phyloP scores from a whole-genome alignment of 2,888 invertebrate genomes.

The Alloscopus bannaensis region DNA sequence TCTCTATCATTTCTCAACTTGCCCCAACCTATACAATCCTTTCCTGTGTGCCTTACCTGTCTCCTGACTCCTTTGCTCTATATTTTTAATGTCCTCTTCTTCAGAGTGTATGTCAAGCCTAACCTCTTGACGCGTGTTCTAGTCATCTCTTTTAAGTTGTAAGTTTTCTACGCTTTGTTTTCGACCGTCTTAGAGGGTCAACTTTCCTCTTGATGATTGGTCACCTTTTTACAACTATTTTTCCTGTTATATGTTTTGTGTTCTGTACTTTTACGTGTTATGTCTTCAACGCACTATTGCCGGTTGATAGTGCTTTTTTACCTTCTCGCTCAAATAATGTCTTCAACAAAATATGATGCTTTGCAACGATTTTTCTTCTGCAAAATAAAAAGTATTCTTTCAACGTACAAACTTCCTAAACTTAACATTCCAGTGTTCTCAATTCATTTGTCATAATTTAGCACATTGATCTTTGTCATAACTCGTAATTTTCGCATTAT shows the following conservation, averaged over 20 bases:
- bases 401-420: not conserved
- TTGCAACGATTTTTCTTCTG: constrained; percentile 6
- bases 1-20: not conserved
- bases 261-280: constrained; percentile 19
- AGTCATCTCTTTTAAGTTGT: constrained; percentile 33
- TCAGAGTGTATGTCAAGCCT: not conserved
- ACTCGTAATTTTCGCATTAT: not conserved
- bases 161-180: not conserved
- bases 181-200: not conserved
- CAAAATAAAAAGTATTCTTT: not conserved
- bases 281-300: constrained; percentile 38
- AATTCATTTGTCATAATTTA: no score
- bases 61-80: constrained; percentile 1
- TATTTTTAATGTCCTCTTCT: not conserved
- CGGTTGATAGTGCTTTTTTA: constrained; percentile 45
- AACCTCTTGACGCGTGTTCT: constrained; percentile 40
- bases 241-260: constrained; percentile 16
- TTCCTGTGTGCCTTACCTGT: not conserved
- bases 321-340: not conserved
- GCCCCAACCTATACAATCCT: constrained; percentile 1
- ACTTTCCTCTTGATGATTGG: not conserved
- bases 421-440: no score
- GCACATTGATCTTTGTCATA: not conserved
- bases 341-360: not conserved
- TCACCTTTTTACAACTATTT: constrained; percentile 9